Conservation (phyloP, 2,888 invertebrate species). For the Amphimallon solstitiale region DNA sequence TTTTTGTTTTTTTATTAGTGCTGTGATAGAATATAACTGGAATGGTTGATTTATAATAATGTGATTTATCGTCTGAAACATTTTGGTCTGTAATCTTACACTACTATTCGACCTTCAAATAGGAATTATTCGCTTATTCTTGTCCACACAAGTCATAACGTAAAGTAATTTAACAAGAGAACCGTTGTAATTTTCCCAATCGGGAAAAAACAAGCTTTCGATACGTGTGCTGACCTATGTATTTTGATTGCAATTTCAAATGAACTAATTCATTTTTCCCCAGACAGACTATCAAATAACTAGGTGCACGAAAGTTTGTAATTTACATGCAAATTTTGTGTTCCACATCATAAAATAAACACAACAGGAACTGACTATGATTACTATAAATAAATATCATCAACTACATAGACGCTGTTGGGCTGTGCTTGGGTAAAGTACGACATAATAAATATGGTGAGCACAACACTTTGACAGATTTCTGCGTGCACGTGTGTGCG, state of each 20-base stretch:
- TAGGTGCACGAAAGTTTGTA: constrained; percentile 18
- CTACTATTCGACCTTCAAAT: no score
- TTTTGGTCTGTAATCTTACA: no score
- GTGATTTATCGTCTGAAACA: no score
- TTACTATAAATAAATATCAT: constrained; percentile 22
- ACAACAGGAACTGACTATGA: constrained; percentile 13
- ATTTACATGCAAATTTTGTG: constrained; percentile 28
- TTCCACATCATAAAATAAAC: constrained; percentile 1
- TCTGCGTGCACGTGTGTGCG: not conserved
- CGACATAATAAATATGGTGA: constrained; percentile 11
- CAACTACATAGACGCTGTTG: not conserved
- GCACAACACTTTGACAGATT: constrained; percentile 11
- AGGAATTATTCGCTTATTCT: no score
- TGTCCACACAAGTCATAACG: no score
- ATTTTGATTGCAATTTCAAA: constrained; percentile 26
- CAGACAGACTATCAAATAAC: constrained; percentile 20
- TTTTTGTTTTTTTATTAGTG: no score
- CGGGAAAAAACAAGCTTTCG: not conserved
- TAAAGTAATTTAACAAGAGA: constrained; percentile 8
- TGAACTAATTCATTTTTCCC: constrained; percentile 28
- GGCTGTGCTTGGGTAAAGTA: not conserved
- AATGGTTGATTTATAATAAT: no score
- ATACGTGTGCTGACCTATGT: not conserved
- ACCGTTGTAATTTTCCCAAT: not conserved
- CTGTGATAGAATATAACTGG: no score